A percentile compares a stretch with the other conserved stretches of the same genome.
phyloP scores from a whole-genome alignment of 2,113 vertebrate genomes.

The Myrmecobius fasciatus region DNA sequence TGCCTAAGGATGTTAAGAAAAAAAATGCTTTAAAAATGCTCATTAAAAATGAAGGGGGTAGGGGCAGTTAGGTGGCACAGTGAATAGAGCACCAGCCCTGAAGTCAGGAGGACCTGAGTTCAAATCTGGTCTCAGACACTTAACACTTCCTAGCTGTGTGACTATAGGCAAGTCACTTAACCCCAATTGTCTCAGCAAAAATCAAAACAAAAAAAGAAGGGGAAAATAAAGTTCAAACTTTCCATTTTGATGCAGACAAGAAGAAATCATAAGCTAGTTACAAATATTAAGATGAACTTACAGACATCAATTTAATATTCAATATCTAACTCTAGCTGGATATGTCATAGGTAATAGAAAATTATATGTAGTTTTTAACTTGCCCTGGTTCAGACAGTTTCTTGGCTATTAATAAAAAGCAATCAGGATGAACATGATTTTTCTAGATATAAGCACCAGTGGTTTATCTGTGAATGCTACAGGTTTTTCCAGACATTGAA shows the following conservation, averaged over 20 bases:
- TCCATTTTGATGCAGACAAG: background rate
- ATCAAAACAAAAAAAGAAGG: background rate
- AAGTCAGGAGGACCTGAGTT: too few relatives aligned
- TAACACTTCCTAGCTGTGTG: too few relatives aligned
- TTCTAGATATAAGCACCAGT: background rate
- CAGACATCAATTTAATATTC: background rate
- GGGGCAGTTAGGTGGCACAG: too few relatives aligned
- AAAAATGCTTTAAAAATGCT: background rate
- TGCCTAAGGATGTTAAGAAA: background rate
- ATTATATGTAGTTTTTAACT: background rate
- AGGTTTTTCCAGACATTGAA: conserved; percentile 79
- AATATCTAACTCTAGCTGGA: background rate
- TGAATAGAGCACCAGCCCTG: too few relatives aligned
- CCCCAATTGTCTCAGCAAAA: too few relatives aligned
- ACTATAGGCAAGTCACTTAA: too few relatives aligned
- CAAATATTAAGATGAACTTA: background rate
- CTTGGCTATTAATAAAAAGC: too few relatives aligned
- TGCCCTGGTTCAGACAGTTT: background rate
- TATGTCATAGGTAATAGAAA: background rate
- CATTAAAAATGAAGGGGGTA: background rate
- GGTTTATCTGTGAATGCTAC: conserved; percentile 67
- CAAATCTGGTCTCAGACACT: too few relatives aligned
- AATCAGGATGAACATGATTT: background rate
- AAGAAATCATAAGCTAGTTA: background rate
- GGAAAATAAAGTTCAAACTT: background rate